Base-by-base conservation (phyloP, 2,113 vertebrate genomes). In the Ariopsis seemanni region DNA sequence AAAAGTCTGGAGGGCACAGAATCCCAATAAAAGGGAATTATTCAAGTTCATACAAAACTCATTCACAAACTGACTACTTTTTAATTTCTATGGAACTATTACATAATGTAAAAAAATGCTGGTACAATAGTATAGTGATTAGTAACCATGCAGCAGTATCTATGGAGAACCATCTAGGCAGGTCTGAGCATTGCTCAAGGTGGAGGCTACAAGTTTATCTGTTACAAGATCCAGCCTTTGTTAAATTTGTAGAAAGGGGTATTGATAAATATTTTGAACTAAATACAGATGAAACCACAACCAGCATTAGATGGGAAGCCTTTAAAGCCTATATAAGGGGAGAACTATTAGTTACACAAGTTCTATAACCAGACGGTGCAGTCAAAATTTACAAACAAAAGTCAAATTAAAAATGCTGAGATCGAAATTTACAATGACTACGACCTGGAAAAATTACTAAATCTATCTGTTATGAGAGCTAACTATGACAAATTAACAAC, bases 61-160 rank as follows among this genome's bases (percentile, higher is more conserved):
- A 55, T 25, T 85, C 57, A 10, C 0, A 18, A 1, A 62, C 22
- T 20, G 60, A 14, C 14, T 67, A 27, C 11, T 67, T 67, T 14
- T 10, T 78, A 14, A 77, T 85, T 10, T 85, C 84, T 14, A 15
- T 55, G 12, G 60, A 86, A 25, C 8, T 57, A n/a, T 57, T 12
- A 5, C 20, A 55, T 17, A 12, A n/a, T 11, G 20, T 85, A 2
- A 18, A 81, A 71, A 42, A 71, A 34, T 72, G 75, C 17, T 65
- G 60, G 62, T 86, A 86, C 12, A 80, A 55, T 55, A 80, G 57
- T 67, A 86, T 86, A 27, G 62, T 81, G 34, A 86, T 86, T 12
- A 86, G 62, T 42, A 52, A 86, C n/a, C 85, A 86, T 81, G 85
- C 85, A 81, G 85, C 62, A 12, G 48, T 86, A 63, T 86, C 77